Conservation (phyloP, 2,797 vertebrate species). For the Chaetodon trifasciatus region DNA sequence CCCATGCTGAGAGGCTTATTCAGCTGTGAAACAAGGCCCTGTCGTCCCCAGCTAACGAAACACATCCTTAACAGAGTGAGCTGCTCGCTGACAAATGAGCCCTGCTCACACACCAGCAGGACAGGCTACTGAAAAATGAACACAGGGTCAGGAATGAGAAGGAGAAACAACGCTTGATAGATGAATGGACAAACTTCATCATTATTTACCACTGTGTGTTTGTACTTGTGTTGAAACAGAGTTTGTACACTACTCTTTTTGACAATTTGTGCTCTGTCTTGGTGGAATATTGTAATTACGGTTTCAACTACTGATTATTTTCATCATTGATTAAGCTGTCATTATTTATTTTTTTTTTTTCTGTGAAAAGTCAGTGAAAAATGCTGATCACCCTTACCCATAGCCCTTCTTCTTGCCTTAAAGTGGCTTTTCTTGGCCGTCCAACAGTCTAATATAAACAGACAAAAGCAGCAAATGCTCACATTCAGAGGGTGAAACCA, state of each 20-base stretch:
- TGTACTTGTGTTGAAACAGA: background rate
- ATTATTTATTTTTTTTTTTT: background rate
- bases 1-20: conserved; percentile 63
- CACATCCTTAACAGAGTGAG: conserved; percentile 59
- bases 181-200: conserved; percentile 9
- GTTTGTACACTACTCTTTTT: background rate
- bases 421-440: no score
- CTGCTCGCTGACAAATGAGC: conserved; percentile 63
- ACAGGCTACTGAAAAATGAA: conserved; percentile 21
- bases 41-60: conserved; percentile 64
- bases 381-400: background rate
- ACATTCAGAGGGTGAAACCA: background rate
- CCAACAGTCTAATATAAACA: background rate
- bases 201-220: background rate
- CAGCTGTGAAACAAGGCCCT: conserved; percentile 72
- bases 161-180: conserved; percentile 24
- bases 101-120: conserved; percentile 8
- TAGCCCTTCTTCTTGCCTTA: no score
- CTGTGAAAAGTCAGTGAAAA: background rate
- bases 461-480: background rate
- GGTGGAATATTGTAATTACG: background rate
- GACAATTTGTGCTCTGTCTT: background rate
- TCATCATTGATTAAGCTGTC: background rate
- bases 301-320: background rate
- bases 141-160: conserved; percentile 14